Evolutionary conservation across 2,797 vertebrate species (phyloP), one percentile per base, ranked within the genome.

Genomic region (Catharus ustulatus): DNA sequence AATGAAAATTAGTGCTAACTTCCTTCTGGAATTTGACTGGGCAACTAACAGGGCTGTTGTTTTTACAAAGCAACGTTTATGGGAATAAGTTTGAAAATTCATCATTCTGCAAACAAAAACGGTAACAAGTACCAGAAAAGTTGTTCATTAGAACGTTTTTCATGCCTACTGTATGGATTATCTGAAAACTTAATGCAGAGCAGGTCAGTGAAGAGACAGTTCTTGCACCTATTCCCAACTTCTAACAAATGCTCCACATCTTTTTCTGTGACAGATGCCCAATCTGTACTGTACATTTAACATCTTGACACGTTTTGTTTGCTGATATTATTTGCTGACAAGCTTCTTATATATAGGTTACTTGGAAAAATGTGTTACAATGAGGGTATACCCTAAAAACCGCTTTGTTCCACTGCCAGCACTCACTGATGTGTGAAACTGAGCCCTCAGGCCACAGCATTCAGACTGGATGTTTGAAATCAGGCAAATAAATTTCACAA

Each of bases 211-310:
- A 63, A 69, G 24, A 89, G 43, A 58, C 24, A 75, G 26, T 59
- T 92, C 57, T 74, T 79, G 55, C 30, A 75, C 4, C 13, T 32
- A 84, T 67, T 71, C 55, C 76, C 38, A 79, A n/a, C 59, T 84
- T 91, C 76, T 73, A 88, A 78, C 23, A 93, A 90, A 79, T 10
- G n/a, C 6, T 86, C 40, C 32, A 40, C 29, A 19, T 51, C 54
- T 76, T 93, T 38, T 86, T n/a, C 38, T 84, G 61, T 75, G 67
- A 85, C 57, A 91, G 62, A 94, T 91, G 74, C 62, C 78, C 46
- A 36, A 30, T 86, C 58, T 49, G 34, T 42, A 83, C 24, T 24
- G 55, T 69, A 42, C 83, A 88, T 93, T 74, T 84, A 91, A 91
- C 46, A 59, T 75, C 76, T 54, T 73, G 23, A 57, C 64, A 68